Percentiles rank a stretch among this genome's conserved stretches.
phyloP scores from a whole-genome alignment of 2,113 vertebrate species.

The Anthoscopus minutus region DNA sequence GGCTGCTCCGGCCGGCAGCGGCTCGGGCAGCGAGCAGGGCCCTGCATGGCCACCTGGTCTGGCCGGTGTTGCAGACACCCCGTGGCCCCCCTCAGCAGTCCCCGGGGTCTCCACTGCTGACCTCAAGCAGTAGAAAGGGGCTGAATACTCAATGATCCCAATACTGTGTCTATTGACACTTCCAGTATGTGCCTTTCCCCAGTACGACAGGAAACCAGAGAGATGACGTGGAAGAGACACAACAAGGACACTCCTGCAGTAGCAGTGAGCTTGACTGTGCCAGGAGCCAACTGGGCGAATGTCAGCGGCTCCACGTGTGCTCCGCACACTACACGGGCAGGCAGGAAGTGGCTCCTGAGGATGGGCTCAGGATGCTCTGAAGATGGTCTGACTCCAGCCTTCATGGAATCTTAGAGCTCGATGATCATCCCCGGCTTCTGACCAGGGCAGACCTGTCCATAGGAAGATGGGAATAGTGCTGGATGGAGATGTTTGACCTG shows the following conservation, averaged over 20 bases:
- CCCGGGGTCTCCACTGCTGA: background rate
- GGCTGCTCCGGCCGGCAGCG: background rate
- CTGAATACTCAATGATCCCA: background rate
- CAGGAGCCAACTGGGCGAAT: rapidly evolving
- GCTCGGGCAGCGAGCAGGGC: rapidly evolving
- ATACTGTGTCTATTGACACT: rapidly evolving
- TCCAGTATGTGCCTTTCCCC: background rate
- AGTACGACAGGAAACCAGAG: background rate
- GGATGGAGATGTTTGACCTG: background rate
- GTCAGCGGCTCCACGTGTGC: background rate
- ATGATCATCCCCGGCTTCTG: background rate
- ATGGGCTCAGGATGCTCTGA: background rate
- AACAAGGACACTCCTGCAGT: background rate
- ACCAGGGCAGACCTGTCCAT: background rate
- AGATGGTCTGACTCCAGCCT: background rate
- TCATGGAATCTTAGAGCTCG: background rate
- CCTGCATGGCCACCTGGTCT: rapidly evolving
- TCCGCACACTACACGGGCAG: rapidly evolving
- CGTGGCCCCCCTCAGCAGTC: rapidly evolving
- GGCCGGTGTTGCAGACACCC: rapidly evolving
- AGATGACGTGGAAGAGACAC: background rate
- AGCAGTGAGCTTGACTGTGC: background rate
- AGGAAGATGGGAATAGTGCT: background rate
- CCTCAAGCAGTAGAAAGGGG: background rate
- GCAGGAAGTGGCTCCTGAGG: rapidly evolving